These are phyloP conservation scores for Sphaerophoria rueppellii DNA, from an alignment of 2,888 invertebrate species.

Conservation along the genomic window DNA sequence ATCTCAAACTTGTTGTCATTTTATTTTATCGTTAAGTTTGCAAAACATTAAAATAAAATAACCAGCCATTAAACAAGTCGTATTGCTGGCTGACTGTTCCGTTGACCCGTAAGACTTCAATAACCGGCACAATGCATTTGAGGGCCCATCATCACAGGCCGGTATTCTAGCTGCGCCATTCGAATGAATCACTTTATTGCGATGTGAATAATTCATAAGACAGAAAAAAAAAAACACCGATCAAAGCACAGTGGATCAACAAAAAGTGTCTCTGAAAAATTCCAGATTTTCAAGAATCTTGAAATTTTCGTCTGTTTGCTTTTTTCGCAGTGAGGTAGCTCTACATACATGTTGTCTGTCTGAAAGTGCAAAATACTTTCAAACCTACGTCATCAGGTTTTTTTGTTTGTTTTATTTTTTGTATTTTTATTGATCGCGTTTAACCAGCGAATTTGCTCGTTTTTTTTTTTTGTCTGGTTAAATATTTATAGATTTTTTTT, in stretches of 20 bases:
- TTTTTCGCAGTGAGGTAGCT: constrained; percentile 23
- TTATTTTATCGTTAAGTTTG: constrained; percentile 1
- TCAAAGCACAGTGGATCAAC: not conserved
- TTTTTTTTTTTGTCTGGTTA: constrained; percentile 7
- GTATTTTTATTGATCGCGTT: not conserved
- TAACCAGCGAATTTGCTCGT: not conserved
- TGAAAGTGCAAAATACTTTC: constrained; percentile 13
- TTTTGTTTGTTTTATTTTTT: not conserved
- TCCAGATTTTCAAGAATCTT: constrained; percentile 50
- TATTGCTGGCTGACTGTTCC: constrained; percentile 14
- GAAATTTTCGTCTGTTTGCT: constrained; percentile 30
- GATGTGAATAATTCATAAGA: constrained; percentile 55
- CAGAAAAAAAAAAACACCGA: not conserved
- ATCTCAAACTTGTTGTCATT: not conserved
- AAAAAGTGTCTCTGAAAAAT: constrained; percentile 28
- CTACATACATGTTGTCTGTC: not conserved
- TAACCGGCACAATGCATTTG: constrained; percentile 12
- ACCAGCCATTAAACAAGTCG: not conserved
- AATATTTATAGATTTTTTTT: constrained; percentile 19
- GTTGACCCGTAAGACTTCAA: constrained; percentile 24
- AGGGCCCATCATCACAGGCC: not conserved
- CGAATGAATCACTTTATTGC: constrained; percentile 48
- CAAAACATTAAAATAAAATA: constrained; percentile 1
- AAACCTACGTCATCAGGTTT: constrained; percentile 31
- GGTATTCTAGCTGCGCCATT: constrained; percentile 26